A percentile compares a stretch with the other conserved stretches of the same genome.
phyloP scores from a whole-genome alignment of 2,113 vertebrate genomes.

The Microcebus lehilahytsara region DNA sequence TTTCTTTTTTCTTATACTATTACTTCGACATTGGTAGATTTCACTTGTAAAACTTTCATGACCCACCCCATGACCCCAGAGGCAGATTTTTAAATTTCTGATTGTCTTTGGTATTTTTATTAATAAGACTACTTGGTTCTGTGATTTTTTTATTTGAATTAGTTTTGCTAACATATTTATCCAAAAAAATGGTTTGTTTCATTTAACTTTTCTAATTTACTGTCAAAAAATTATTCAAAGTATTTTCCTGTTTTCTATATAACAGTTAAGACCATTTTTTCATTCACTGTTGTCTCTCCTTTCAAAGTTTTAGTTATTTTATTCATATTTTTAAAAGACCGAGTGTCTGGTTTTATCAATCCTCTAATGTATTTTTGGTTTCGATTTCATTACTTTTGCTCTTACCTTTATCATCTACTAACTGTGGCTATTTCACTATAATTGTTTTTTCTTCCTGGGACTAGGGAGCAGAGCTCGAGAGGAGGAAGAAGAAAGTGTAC shows the following conservation, averaged over 20 bases:
- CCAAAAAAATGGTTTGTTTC: neutral
- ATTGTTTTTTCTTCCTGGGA: neutral
- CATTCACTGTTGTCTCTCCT: neutral
- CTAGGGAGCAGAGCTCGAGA: neutral
- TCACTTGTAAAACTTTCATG: neutral
- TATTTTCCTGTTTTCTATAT: neutral
- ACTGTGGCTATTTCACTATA: neutral
- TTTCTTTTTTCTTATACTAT: neutral
- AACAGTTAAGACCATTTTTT: neutral
- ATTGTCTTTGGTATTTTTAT: neutral
- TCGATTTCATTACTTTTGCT: neutral
- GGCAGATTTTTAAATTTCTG: neutral
- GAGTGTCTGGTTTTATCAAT: neutral
- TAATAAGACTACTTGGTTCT: neutral
- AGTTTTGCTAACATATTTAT: neutral
- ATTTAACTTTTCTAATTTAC: constrained; percentile 2
- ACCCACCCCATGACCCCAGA: neutral
- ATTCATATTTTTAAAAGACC: neutral
- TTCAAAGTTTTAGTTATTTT: neutral
- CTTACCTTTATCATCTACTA: neutral
- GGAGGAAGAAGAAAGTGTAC: neutral
- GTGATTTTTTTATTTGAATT: neutral
- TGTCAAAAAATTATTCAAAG: neutral
- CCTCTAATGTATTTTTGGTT: neutral
- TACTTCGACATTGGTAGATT: neutral